Base-by-base conservation (phyloP, 2,113 vertebrate species). In the Holacanthus passer region DNA sequence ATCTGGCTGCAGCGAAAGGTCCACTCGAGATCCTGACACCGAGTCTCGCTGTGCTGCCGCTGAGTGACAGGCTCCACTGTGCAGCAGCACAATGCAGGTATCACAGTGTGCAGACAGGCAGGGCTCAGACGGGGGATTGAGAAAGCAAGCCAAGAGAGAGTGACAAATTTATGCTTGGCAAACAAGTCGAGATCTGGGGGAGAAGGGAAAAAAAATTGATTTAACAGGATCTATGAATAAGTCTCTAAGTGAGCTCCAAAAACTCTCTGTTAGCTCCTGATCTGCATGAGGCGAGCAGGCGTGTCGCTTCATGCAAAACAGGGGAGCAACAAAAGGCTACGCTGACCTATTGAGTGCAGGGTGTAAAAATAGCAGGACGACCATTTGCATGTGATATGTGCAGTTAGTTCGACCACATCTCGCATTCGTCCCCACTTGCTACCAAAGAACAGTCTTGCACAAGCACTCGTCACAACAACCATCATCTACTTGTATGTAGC, bases 121-220 rank as follows among this genome's bases (percentile, higher is more conserved):
- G 77, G 67, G 75, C 84, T 81, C 74, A 53, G 60, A 47, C 9
- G 12, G 11, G 24, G n/a, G 66, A 29, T 63, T 86, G 81, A 4
- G 68, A 83, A 62, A 73, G 65, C 73, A 69, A 85, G 77, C 84
- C 65, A 31, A 90, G 80, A 88, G 58, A 77, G 73, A 83, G 55
- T 77, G 82, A 84, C 69, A 89, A 87, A 88, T 85, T 66, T 83
- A 82, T 79, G 47, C 86, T 78, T 91, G 90, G 87, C 77, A 89
- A 90, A 85, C 82, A 89, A 82, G 75, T 77, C 7, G 29, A 82
- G 69, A 87, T 90, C 84, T 85, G 59, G 58, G 71, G 83, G 78
- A 67, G 59, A 77, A 31, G 29, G 31, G 3, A 10, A 10, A 48
- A 9, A 45, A 47, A 66, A 63, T 16, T 0, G 29, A 75, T 81